Base-by-base conservation (phyloP, 2,888 invertebrate species). In the Drosophila setosimentum region DNA sequence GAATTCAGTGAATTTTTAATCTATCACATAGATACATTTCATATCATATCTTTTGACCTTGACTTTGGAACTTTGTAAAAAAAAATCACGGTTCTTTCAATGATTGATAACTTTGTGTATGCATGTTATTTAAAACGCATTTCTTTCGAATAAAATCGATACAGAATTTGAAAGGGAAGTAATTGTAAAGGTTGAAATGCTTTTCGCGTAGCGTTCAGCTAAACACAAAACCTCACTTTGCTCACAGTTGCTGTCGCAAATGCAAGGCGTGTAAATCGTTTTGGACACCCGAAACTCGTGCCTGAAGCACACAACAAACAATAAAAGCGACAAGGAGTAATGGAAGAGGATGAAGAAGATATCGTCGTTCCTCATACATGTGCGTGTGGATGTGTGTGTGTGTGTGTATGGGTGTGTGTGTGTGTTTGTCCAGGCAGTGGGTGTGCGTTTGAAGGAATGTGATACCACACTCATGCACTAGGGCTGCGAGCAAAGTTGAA, bases 201-300 rank as follows among this genome's bases (percentile, higher is more conserved):
- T 53, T n/a, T 35, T 13, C 45, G n/a, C n/a, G 64, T 49, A 42
- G 2, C 32, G 11, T 5, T 54, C 68, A 54, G 59, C 51, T 32
- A 50, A 73, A 71, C 67, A 74, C 55, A 67, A 33, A 62, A 49
- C 33, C 45, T 24, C 37, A 61, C 61, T 53, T 21, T 55, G 63
- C 32, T 62, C 24, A 24, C 24, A 45, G 24, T 24, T 48, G 35
- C 21, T 48, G 45, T 58, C 50, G 42, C 59, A 65, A 71, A 76
- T 67, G 68, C 73, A 37, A 54, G 66, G 74, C 70, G 73, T 70
- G 73, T 87, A 89, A 83, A 83, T 87, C 84, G 86, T 76, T 89
- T 87, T 55, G 82, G 87, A 87, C 87, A 87, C 89, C 76, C 77
- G 68, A 76, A 53, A 68, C 79, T 66, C 57, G 70, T 65, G 58